phyloP scores from a whole-genome alignment of 2,113 vertebrate genomes.

The Tragelaphus scriptus region DNA sequence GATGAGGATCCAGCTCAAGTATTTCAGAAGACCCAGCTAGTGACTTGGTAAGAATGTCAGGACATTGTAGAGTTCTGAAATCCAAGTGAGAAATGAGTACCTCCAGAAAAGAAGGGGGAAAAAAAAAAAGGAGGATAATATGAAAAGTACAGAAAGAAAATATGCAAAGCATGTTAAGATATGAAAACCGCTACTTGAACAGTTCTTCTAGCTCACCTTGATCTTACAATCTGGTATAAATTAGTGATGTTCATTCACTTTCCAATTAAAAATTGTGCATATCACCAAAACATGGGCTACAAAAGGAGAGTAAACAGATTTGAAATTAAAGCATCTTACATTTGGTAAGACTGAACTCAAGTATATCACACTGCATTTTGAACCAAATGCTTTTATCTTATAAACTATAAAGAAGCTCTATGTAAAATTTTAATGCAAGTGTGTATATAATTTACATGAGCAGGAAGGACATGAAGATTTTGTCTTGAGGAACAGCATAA shows the following conservation, averaged over 20 bases:
- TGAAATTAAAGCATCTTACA: slow-evolving; percentile 7
- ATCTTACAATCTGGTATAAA: neutral
- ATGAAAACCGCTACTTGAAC: neutral
- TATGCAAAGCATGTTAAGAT: neutral
- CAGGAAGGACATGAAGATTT: slow-evolving; percentile 21
- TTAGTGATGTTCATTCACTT: neutral
- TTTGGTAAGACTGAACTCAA: slow-evolving; percentile 9
- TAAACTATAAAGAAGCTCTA: slow-evolving; percentile 24
- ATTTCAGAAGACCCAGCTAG: neutral
- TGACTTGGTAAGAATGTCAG: neutral
- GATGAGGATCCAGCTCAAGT: neutral
- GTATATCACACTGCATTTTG: neutral
- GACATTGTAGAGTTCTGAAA: neutral
- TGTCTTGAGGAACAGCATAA: neutral
- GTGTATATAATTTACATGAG: slow-evolving; percentile 29
- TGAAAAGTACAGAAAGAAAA: neutral
- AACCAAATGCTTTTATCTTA: slow-evolving; percentile 42
- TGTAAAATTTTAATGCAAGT: slow-evolving; percentile 19
- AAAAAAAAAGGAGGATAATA: neutral
- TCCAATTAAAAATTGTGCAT: neutral
- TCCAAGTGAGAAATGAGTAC: neutral
- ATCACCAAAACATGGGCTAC: neutral
- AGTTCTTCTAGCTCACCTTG: neutral
- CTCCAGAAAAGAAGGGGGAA: neutral
- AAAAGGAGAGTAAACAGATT: slow-evolving; percentile 5